Conservation (phyloP, 2,888 invertebrate genomes). For the Chesias legatella region DNA sequence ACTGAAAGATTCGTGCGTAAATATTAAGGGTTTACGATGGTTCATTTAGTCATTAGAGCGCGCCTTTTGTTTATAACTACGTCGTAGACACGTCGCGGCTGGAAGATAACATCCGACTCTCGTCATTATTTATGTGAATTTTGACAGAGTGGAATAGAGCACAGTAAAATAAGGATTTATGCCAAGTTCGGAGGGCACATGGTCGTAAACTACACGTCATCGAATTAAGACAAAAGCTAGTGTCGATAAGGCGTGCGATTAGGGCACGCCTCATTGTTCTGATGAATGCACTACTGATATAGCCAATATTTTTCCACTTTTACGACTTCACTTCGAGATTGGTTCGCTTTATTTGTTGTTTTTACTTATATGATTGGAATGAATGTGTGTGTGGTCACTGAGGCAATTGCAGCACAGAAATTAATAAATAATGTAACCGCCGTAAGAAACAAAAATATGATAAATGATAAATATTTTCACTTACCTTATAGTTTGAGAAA, state of each 20-base stretch:
- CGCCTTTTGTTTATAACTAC: conserved; percentile 72
- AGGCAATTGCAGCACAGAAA: no score
- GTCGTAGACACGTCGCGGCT: conserved; percentile 60
- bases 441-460: no score
- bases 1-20: conserved; percentile 73
- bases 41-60: conserved; percentile 75
- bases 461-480: no score
- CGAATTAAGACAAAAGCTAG: conserved; percentile 76
- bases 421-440: no score
- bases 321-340: conserved; percentile 60
- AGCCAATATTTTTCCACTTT: conserved; percentile 63
- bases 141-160: conserved; percentile 61
- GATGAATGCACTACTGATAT: conserved; percentile 61
- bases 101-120: conserved; percentile 66
- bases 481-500: no score
- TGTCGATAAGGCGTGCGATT: conserved; percentile 64
- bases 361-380: conserved; percentile 21
- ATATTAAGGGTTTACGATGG: conserved; percentile 74
- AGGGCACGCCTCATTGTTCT: conserved; percentile 65
- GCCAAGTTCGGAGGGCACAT: conserved; percentile 53
- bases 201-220: conserved; percentile 67
- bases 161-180: conserved; percentile 73
- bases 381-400: conserved; percentile 10
- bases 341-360: conserved; percentile 35
- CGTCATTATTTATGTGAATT: conserved; percentile 77